phyloP scores from a whole-genome alignment of 2,888 invertebrate genomes.

The Zygothrica quintamaculata region DNA sequence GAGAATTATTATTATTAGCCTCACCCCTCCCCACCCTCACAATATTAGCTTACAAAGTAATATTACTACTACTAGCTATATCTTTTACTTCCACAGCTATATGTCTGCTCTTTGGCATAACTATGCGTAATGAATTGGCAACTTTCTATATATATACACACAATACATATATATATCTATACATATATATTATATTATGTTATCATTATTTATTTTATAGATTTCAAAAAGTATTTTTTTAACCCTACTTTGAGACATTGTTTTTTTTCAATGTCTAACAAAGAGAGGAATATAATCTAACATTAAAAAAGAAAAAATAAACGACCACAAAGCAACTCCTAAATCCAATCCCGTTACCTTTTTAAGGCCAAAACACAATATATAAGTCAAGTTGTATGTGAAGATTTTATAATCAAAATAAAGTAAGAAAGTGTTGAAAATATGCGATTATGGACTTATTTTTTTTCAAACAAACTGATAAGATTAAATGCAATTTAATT shows the following conservation, averaged over 20 bases:
- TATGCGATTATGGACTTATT: background rate
- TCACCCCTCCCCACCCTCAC: slow-evolving; percentile 38
- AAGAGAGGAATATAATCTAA: too few relatives aligned
- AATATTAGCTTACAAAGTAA: slow-evolving; percentile 45
- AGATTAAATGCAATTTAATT: too few relatives aligned
- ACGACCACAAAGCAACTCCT: slow-evolving; percentile 18
- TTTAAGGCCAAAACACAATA: slow-evolving; percentile 54
- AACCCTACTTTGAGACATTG: slow-evolving; percentile 28
- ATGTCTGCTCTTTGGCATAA: slow-evolving; percentile 46
- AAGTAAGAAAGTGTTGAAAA: slow-evolving; percentile 62
- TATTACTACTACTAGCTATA: slow-evolving; percentile 25
- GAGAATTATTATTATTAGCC: slow-evolving; percentile 73
- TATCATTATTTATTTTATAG: slow-evolving; percentile 46
- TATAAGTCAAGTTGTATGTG: slow-evolving; percentile 59
- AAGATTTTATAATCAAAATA: slow-evolving; percentile 71
- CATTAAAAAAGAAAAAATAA: slow-evolving; percentile 17
- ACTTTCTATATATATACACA: slow-evolving; percentile 2
- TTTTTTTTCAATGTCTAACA: slow-evolving; percentile 9
- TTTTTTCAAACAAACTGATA: background rate
- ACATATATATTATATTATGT: slow-evolving; percentile 11
- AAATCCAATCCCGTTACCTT: slow-evolving; percentile 26
- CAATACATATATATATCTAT: slow-evolving; percentile 10
- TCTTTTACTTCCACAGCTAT: slow-evolving; percentile 25
- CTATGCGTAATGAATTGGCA: slow-evolving; percentile 48
- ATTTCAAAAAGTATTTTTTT: slow-evolving; percentile 44